Evolutionary conservation across 2,113 vertebrate species (phyloP).

Genomic region (Hippocampus mohnikei): DNA sequence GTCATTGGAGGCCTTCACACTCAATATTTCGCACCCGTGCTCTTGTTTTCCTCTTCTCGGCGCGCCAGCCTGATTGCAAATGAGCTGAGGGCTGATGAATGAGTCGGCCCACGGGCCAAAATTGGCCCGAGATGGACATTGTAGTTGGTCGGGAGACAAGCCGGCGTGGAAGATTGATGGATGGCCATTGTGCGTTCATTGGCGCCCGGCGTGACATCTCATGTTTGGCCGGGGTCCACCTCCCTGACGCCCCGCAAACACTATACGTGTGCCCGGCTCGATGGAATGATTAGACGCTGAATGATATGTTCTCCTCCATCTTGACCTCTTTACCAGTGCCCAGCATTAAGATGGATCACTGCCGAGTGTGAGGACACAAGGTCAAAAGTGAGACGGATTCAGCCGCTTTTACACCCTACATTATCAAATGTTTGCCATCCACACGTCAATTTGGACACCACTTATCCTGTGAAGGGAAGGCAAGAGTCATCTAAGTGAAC

Average conservation of each 20-base stretch:
- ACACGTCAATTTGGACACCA: neutral
- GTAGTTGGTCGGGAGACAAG: conserved; percentile 64
- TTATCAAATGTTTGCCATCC: conserved; percentile 21
- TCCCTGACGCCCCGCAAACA: conserved; percentile 48
- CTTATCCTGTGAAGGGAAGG: neutral
- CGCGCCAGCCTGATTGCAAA: conserved; percentile 57
- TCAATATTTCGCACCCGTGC: conserved; percentile 53
- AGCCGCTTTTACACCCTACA: conserved; percentile 9
- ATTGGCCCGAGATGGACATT: conserved; percentile 72
- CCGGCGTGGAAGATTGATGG: conserved; percentile 72
- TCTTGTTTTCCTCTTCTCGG: conserved; percentile 37
- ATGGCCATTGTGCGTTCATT: conserved; percentile 73
- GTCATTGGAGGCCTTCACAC: conserved; percentile 41
- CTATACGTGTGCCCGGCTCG: conserved; percentile 29
- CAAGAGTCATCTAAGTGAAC: neutral
- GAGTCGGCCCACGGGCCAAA: conserved; percentile 63
- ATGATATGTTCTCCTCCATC: conserved; percentile 63
- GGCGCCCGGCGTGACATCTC: conserved; percentile 60
- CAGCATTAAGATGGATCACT: conserved; percentile 53
- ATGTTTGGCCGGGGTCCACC: conserved; percentile 57
- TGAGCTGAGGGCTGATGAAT: conserved; percentile 69
- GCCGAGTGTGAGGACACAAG: conserved; percentile 6
- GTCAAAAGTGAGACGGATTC: conserved; percentile 32
- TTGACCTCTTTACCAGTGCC: conserved; percentile 39
- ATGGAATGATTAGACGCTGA: conserved; percentile 64